These are phyloP conservation scores for Hymenopus coronatus DNA, from an alignment of 2,888 invertebrate species.

Conservation along the genomic window DNA sequence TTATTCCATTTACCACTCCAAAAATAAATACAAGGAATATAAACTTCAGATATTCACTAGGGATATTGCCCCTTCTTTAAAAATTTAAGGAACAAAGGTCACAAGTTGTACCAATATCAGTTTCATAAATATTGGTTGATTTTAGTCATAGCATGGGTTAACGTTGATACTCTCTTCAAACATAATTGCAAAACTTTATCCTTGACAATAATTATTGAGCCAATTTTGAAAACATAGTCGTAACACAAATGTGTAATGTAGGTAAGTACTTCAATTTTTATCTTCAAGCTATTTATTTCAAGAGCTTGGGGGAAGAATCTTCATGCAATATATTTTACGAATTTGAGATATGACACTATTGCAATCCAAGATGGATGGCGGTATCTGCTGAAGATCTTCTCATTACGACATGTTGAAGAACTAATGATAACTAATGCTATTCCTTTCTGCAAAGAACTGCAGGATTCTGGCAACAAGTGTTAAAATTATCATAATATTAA, in stretches of 20 bases:
- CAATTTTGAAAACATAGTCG: neutral
- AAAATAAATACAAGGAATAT: neutral
- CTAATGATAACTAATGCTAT: neutral
- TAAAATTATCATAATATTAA: no score
- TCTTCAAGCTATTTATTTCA: neutral
- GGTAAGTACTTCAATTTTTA: neutral
- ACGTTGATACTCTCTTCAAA: neutral
- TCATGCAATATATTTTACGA: no score
- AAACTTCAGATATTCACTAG: neutral
- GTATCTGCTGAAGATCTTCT: neutral
- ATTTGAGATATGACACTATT: neutral
- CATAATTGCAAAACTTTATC: neutral
- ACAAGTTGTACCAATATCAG: neutral
- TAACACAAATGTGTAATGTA: neutral
- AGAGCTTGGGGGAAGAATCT: no score
- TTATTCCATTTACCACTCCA: neutral
- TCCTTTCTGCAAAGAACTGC: no score
- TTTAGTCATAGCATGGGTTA: neutral
- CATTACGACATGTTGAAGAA: neutral
- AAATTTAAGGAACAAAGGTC: neutral
- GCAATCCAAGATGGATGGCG: neutral
- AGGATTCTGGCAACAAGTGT: no score
- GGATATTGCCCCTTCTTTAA: neutral
- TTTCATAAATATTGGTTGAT: neutral
- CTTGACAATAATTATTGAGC: neutral